Evolutionary conservation across 2,797 vertebrate species (phyloP), one percentile per base, ranked within the genome.

Genomic region (Falco cherrug): DNA sequence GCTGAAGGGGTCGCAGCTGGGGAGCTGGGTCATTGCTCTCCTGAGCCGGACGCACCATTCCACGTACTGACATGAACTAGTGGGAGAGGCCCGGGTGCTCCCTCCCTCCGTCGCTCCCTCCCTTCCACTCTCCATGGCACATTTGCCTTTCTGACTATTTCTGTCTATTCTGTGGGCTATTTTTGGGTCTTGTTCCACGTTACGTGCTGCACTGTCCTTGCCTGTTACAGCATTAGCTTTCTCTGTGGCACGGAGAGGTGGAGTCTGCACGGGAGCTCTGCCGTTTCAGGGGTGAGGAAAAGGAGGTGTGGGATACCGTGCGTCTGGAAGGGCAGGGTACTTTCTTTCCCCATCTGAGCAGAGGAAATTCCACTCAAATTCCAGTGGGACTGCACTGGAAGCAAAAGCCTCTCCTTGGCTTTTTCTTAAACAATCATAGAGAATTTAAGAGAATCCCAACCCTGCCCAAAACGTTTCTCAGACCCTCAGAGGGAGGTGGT

Each of bases 1-100:
- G 97, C 76, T 98, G 82, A 99, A 98, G 93, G 97, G 98, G 53
- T 98, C 98, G 19, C 26, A 60, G 60, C 80, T 99, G 93, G 97
- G 97, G 24, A 94, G 93, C 93, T 98, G 98, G 98, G 53, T 99
- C 89, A 65, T 78, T 54, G 89, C 95, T 90, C 85, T 99, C 78
- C 87, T 99, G 81, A 92, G 93, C 67, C 90, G 96, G 95, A 91
- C 98, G 70, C 98, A 98, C 47, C 73, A 84, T 92, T 95, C 89
- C 70, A 68, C 9, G 0, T 93, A 96, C 86, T 97, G 95, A 97
- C 76, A 67, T 20, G 64, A 95, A 90, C 81, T 94, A 78, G 67
- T 93, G 93, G 93, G 95, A 96, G 93, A 93, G 35, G 43, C 73
- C 57, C 0, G 4, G 50, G 35, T 87, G 25, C 41, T 93, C 59